Evolutionary conservation across 2,113 vertebrate species (phyloP), one percentile per base, ranked within the genome.

Genomic region (Felis chaus): DNA sequence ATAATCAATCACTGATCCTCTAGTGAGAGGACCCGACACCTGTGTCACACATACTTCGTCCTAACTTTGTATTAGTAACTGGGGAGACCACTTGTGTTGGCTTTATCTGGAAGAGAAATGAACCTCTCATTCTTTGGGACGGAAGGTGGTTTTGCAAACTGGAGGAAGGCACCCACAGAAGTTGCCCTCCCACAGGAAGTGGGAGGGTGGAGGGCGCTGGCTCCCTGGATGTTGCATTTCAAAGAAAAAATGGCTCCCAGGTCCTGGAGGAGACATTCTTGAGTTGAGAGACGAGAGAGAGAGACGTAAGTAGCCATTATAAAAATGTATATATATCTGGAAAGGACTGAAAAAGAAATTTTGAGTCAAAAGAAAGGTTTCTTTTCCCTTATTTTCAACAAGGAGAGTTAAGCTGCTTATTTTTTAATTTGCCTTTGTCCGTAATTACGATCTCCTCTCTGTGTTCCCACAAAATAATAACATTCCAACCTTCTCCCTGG

Each of bases 351-450:
- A 19, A 41, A 87, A 74, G 31, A 76, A 33, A 27, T 78, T 57
- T 50, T n/a, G 14, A 96, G 95, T 68, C 18, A 79, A 86, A 73
- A 53, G 21, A 27, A 48, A 13, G 55, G 10, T 33, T 15, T 81
- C 25, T 89, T 86, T n/a, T n/a, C 71, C 14, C 57, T 78, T 89
- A 45, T 57, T 88, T 68, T 85, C 65, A 76, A 76, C 39, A 63
- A 27, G 84, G 29, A 83, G 57, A 36, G 23, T 39, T 53, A 89
- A 63, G 61, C 50, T 65, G 83, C n/a, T 95, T 50, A 57, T 86
- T 94, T 94, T 86, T 94, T 85, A 86, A 74, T 91, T 68, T 87
- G 25, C 48, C 48, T 50, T 61, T 61, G 76, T 65, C 55, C 53
- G 45, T 45, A 45, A 45, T 94, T 86, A 94, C 4, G 36, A 25